These are phyloP conservation scores for Pycnonotus jocosus DNA, from an alignment of 2,113 vertebrate genomes.

Conservation along the genomic window DNA sequence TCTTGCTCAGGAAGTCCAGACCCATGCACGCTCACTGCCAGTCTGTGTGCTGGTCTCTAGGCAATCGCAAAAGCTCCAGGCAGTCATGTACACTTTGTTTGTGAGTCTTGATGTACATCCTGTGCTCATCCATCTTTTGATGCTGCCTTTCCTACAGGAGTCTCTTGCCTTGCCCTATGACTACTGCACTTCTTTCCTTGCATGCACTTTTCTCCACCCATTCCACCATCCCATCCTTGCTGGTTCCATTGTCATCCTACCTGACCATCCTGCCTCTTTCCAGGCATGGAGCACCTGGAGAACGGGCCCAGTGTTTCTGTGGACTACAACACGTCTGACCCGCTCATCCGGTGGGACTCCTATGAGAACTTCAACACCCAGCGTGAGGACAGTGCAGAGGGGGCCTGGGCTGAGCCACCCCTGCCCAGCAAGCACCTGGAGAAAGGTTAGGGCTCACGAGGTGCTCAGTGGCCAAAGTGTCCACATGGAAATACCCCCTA, in stretches of 20 bases:
- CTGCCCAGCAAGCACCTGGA: slow-evolving; percentile 35
- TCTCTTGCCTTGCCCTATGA: background rate
- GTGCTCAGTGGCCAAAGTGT: background rate
- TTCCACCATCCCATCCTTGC: background rate
- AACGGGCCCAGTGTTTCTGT: slow-evolving; percentile 93
- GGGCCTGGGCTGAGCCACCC: slow-evolving; percentile 52
- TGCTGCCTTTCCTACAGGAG: background rate
- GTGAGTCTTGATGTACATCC: background rate
- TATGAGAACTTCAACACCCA: slow-evolving; percentile 89
- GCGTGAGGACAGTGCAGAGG: slow-evolving; percentile 83
- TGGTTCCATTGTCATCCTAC: background rate
- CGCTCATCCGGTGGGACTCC: slow-evolving; percentile 96
- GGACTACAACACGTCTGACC: slow-evolving; percentile 94
- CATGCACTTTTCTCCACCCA: background rate
- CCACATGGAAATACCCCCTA: background rate
- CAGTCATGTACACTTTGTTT: background rate
- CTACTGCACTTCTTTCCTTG: background rate
- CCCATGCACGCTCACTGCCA: background rate
- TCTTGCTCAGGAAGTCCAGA: background rate
- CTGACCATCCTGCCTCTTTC: background rate
- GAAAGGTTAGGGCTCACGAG: slow-evolving; percentile 32
- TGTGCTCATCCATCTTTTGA: background rate
- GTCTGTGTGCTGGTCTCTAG: background rate
- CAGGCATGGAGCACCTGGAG: slow-evolving; percentile 94
- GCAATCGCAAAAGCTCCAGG: background rate